Conservation (phyloP, 1,140 invertebrate genomes). For the Lepidurus packardi region DNA sequence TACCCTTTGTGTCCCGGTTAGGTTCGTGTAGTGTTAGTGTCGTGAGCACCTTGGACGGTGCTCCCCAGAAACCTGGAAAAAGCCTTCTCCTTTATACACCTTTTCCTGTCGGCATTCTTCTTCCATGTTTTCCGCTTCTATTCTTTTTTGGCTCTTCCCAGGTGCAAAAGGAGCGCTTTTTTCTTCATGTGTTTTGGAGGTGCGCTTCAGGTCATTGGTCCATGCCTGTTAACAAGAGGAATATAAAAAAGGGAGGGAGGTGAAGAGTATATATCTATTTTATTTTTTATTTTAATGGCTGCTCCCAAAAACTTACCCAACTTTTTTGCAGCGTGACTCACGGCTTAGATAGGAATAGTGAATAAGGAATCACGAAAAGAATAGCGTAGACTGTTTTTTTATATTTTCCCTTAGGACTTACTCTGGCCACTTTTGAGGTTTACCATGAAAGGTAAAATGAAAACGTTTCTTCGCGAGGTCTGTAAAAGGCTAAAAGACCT, state of each 20-base stretch:
- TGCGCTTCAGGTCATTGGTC: slow-evolving; percentile 6
- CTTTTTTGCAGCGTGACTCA: slow-evolving; percentile 16
- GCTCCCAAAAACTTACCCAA: slow-evolving; percentile 3
- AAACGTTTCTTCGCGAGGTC: neutral
- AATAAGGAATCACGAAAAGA: neutral
- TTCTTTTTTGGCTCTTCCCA: neutral
- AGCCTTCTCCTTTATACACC: neutral
- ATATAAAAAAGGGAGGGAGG: slow-evolving; percentile 5
- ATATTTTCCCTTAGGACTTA: neutral
- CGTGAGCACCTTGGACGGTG: too few species aligned
- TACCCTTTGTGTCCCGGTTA: too few species aligned
- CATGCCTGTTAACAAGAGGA: slow-evolving; percentile 1
- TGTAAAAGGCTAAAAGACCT: slow-evolving; percentile 1
- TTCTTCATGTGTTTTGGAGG: neutral
- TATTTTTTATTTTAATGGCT: neutral
- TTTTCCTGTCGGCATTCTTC: neutral
- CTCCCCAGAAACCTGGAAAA: neutral
- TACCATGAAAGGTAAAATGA: neutral
- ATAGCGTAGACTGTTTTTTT: neutral
- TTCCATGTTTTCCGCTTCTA: neutral
- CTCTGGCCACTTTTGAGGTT: neutral
- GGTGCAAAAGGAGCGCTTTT: neutral
- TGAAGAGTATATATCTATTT: neutral
- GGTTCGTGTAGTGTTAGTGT: too few species aligned
- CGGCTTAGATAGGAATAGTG: neutral